Base-by-base conservation (phyloP, 2,797 vertebrate genomes). In the Enteromius viviparus region DNA sequence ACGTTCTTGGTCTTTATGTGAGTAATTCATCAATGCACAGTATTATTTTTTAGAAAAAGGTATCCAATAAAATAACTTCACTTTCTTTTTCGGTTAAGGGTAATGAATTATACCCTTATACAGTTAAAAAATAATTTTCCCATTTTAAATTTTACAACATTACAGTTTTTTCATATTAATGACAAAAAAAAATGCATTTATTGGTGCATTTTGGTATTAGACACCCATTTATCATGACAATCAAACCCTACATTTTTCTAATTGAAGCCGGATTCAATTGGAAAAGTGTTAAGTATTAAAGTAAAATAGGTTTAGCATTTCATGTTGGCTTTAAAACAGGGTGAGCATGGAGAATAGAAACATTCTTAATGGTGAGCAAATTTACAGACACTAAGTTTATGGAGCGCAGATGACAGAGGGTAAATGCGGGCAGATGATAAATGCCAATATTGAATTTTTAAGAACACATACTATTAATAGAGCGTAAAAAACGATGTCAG, bases 391-490 rank as follows among this genome's bases (percentile, higher is more conserved):
- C 29, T 21, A 37, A 15, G 21, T 82, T 75, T 53, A 26, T 82
- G 53, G 42, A 82, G 60, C 0, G 34, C 45, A 81, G 15, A 65
- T 65, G 58, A 53, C 60, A 37, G 76, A 78, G 58, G 40, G 58
- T 37, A 64, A 74, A 51, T 19, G 29, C 15, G 23, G 75, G 23
- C 17, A 66, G 58, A 12, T 47, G 42, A 53, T 64, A 65, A 82
- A 75, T 14, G 58, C n/a, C 45, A 65, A 42, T 17, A 3, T 64
- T 65, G 15, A 40, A 76, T 75, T 26, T 42, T 53, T 42, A 14
- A 66, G 34, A 66, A 66, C 60, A 76, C 70, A 53, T 32, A 66
- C 70, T 82, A 76, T 74, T 82, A 65, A 75, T 81, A 81, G 69
- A 80, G 66, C 2, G 40, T 47, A 65, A 72, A 45, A 78, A 72